phyloP scores from a whole-genome alignment of 2,888 invertebrate species.

The Diarsia dahlii region DNA sequence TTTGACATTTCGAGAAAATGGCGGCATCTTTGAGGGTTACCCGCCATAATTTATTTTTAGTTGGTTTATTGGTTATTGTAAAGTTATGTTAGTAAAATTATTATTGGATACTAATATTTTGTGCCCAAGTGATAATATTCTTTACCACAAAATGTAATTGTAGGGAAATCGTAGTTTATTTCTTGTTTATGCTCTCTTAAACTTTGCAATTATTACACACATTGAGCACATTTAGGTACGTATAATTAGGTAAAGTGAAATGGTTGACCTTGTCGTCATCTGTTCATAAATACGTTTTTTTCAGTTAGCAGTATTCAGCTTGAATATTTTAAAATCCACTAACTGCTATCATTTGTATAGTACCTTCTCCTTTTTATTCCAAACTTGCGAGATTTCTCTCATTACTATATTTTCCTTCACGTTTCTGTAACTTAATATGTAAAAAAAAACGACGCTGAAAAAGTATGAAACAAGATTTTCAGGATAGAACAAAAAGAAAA shows the following conservation, averaged over 20 bases:
- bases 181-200: constrained; percentile 7
- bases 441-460: too few relatives aligned
- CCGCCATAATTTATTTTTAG: constrained; percentile 64
- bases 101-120: constrained; percentile 44
- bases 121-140: constrained; percentile 50
- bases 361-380: neutral
- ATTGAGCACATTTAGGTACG: too few relatives aligned
- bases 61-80: constrained; percentile 61
- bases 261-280: neutral
- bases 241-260: too few relatives aligned
- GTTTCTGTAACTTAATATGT: neutral
- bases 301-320: neutral
- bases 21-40: constrained; percentile 65
- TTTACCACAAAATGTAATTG: constrained; percentile 35
- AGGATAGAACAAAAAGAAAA: too few relatives aligned
- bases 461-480: too few relatives aligned
- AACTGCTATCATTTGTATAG: too few relatives aligned
- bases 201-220: neutral
- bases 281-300: neutral
- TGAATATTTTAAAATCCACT: neutral
- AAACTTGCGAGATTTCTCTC: neutral
- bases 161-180: constrained; percentile 23
- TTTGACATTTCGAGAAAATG: constrained; percentile 65
- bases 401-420: neutral
- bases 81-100: constrained; percentile 55